Evolutionary conservation across 2,888 invertebrate genomes (phyloP), one percentile per base, ranked within the genome.

Genomic region (Mechanitis messenoides): DNA sequence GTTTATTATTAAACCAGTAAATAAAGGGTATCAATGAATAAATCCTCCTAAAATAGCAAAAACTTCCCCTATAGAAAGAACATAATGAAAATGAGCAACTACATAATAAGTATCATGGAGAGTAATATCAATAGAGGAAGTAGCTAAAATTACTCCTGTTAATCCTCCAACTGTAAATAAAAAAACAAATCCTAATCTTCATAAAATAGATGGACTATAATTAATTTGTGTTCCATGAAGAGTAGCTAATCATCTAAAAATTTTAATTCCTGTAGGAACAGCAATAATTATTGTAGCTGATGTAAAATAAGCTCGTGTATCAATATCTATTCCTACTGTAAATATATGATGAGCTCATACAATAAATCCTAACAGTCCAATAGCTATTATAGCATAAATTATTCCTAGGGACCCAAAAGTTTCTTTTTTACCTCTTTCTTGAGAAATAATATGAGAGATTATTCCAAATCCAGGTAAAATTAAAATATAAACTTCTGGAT

Each of bases 301-400:
- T 0, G 95, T 95, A 81, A 96, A 96, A 80, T 95, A 96, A 33
- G 95, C 95, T 83, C 95, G 94, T 0, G 94, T 95, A 84, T 95
- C 95, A 64, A 95, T 93, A 85, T 95, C 95, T 92, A 96, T 93
- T 1, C 95, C 95, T 45, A 95, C 93, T 2, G 95, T 95, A 84
- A 95, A 96, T 92, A 96, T 96, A 80, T 96, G 95, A 79, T 96
- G 95, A 7, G 95, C 94, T 91, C 95, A 95, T 0, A 96, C 95
- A 84, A 96, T 92, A 92, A 95, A 96, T 70, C 95, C 95, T 90
- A 96, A 82, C 76, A 95, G 80, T 20, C 95, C 95, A 93, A 96
- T 96, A 63, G 94, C 92, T 85, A 94, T 70, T 92, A 95, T 95
- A n/a, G 95, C 95, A 87, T 95, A 95, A 91, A 95, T 93, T 92